phyloP scores from a whole-genome alignment of 1,140 invertebrate species.

The Melanaphis sacchari region DNA sequence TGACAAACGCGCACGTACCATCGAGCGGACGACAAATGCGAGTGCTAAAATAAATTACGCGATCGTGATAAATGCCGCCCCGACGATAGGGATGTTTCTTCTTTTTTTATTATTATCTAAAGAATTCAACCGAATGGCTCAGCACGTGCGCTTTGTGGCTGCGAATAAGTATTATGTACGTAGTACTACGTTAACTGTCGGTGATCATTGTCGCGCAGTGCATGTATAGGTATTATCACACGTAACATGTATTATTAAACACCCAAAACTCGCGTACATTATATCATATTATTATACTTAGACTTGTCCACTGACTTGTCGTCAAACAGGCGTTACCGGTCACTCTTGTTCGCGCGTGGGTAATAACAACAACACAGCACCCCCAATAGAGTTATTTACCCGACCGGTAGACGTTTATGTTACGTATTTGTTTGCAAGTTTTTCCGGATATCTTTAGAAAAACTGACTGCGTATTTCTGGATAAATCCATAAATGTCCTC shows the following conservation, averaged over 20 bases:
- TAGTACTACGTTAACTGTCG: background rate
- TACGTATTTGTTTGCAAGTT: background rate
- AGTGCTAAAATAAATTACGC: constrained; percentile 56
- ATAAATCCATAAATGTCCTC: constrained; percentile 44
- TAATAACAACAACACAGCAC: background rate
- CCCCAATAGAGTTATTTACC: constrained; percentile 48
- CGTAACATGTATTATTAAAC: background rate
- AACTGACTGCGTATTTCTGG: background rate
- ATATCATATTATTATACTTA: constrained; percentile 16
- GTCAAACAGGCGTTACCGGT: constrained; percentile 46
- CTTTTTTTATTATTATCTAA: constrained; percentile 24
- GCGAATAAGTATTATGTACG: constrained; percentile 6
- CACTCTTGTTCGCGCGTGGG: background rate
- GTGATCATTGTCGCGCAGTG: background rate
- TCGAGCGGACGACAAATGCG: constrained; percentile 17
- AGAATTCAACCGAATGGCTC: constrained; percentile 53
- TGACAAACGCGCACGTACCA: background rate
- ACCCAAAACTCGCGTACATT: background rate
- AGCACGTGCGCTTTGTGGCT: constrained; percentile 56
- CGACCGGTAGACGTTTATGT: background rate
- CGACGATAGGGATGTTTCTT: constrained; percentile 22
- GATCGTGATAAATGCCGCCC: constrained; percentile 52
- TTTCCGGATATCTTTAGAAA: constrained; percentile 56
- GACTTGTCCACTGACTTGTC: background rate
- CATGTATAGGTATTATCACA: background rate